phyloP scores from a whole-genome alignment of 2,113 vertebrate species.

The Rhegmatorhina hoffmannsi region DNA sequence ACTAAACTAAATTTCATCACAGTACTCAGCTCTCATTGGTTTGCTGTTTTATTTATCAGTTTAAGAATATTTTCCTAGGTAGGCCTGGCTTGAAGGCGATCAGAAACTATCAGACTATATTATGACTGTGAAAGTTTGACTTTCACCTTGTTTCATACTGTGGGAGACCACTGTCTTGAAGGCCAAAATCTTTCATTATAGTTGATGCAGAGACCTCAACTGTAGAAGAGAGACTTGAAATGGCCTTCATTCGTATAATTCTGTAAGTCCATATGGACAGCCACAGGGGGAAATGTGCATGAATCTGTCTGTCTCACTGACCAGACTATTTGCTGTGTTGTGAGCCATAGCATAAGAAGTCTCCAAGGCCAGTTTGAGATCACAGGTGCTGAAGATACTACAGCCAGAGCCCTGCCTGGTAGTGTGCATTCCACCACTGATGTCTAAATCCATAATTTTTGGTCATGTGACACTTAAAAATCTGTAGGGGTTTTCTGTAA shows the following conservation, averaged over 20 bases:
- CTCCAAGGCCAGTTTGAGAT: neutral
- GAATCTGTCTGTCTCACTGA: neutral
- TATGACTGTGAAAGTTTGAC: neutral
- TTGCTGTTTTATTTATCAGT: neutral
- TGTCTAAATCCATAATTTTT: neutral
- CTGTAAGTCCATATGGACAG: neutral
- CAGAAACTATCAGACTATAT: neutral
- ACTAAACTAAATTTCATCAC: neutral
- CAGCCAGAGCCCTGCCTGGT: neutral
- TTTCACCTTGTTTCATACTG: neutral
- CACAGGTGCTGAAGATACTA: neutral
- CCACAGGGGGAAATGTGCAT: neutral
- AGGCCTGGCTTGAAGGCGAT: neutral
- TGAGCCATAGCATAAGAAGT: too few relatives aligned
- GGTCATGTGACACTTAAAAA: neutral
- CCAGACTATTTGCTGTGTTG: neutral
- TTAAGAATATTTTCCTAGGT: neutral
- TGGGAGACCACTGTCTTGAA: neutral
- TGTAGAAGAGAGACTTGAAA: neutral
- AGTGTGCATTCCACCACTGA: neutral
- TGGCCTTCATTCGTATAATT: rapidly evolving
- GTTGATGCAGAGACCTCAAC: neutral
- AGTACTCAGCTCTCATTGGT: neutral
- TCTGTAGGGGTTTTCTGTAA: neutral
- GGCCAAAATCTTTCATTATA: neutral